Conservation (phyloP, 2,113 vertebrate genomes). For the Callopanchax toddi region DNA sequence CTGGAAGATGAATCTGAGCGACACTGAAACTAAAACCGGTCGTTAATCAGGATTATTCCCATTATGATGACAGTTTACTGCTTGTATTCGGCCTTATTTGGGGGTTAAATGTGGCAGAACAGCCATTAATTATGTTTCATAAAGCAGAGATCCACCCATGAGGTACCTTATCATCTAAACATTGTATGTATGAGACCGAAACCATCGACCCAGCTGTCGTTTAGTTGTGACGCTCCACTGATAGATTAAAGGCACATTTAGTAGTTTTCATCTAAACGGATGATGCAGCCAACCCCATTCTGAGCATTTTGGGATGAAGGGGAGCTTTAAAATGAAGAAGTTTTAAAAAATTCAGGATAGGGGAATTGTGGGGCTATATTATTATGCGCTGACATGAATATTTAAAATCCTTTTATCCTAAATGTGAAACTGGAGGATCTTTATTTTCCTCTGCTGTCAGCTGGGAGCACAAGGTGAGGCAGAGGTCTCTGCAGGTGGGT, state of each 20-base stretch:
- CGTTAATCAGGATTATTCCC: slow-evolving; percentile 4
- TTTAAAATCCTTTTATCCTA: slow-evolving; percentile 70
- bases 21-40: background rate
- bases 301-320: too few species aligned
- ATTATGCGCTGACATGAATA: slow-evolving; percentile 59
- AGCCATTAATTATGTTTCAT: background rate
- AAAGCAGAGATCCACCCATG: slow-evolving; percentile 1
- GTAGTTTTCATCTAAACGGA: slow-evolving; percentile 50
- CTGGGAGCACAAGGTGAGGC: slow-evolving; percentile 40
- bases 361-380: slow-evolving; percentile 32
- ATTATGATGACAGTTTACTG: slow-evolving; percentile 13
- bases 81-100: background rate
- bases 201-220: background rate
- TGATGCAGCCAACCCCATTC: too few species aligned
- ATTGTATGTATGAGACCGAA: background rate
- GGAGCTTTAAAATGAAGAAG: slow-evolving; percentile 48
- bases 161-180: background rate
- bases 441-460: slow-evolving; percentile 36
- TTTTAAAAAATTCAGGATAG: slow-evolving; percentile 40
- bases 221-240: background rate
- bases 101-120: slow-evolving; percentile 1
- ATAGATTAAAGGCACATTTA: slow-evolving; percentile 77
- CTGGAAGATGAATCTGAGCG: slow-evolving; percentile 19
- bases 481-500: slow-evolving; percentile 50
- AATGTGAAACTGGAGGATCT: slow-evolving; percentile 59